Evolutionary conservation across 2,797 vertebrate genomes (phyloP).

Genomic region (Orestias chungarensis): DNA sequence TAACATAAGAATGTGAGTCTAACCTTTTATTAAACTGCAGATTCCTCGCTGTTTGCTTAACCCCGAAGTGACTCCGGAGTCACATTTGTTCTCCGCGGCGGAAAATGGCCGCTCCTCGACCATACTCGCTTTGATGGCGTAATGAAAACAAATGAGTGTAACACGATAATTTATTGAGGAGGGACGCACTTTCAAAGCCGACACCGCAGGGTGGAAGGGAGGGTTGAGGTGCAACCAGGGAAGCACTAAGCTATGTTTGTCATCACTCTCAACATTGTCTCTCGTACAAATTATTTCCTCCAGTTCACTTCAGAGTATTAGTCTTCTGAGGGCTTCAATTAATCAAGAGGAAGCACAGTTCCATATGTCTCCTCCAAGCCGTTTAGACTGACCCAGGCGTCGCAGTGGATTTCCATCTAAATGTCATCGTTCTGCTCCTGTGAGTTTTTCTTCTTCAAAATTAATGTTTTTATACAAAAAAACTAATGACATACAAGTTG

Average conservation of each 20-base stretch:
- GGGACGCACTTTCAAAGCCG: slow-evolving; percentile 70
- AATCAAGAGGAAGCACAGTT: slow-evolving; percentile 68
- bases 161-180: slow-evolving; percentile 76
- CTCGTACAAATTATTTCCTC: slow-evolving; percentile 75
- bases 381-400: slow-evolving; percentile 55
- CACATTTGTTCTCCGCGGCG: slow-evolving; percentile 78
- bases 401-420: slow-evolving; percentile 18
- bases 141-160: slow-evolving; percentile 83
- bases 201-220: slow-evolving; percentile 40
- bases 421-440: slow-evolving; percentile 42
- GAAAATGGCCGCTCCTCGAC: slow-evolving; percentile 78
- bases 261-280: slow-evolving; percentile 77
- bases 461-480: not conserved
- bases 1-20: slow-evolving; percentile 79
- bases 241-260: slow-evolving; percentile 79
- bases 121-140: slow-evolving; percentile 80
- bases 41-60: slow-evolving; percentile 77
- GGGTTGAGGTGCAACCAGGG: slow-evolving; percentile 74
- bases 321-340: slow-evolving; percentile 70
- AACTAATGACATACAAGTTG: no score
- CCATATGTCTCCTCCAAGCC: slow-evolving; percentile 62
- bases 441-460: slow-evolving; percentile 24
- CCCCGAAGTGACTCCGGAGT: slow-evolving; percentile 76
- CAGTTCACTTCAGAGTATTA: slow-evolving; percentile 70
- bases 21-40: slow-evolving; percentile 78